A percentile compares a stretch with the other conserved stretches of the same genome.
Evolutionary conservation across 2,797 vertebrate genomes (phyloP).

Genomic region (Oophaga sylvatica): DNA sequence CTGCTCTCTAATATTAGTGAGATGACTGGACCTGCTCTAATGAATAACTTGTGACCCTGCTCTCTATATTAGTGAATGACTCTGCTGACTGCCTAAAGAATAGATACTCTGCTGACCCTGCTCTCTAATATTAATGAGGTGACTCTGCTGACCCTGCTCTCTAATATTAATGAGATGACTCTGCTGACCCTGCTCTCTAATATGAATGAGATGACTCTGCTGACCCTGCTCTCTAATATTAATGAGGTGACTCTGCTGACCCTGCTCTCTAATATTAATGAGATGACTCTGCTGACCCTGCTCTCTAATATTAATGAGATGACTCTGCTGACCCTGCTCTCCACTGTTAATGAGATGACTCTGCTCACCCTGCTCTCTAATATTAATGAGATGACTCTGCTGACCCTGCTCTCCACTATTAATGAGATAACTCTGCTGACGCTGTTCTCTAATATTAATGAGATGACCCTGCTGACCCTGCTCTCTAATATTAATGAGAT

Average conservation of each 20-base stretch:
- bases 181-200: not conserved
- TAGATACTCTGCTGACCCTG: not conserved
- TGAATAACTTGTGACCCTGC: no score
- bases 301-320: not conserved
- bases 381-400: not conserved
- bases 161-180: not conserved
- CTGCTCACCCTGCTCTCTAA: not conserved
- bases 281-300: not conserved
- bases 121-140: not conserved
- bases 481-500: not conserved
- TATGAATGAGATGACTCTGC: not conserved
- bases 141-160: not conserved
- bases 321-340: not conserved
- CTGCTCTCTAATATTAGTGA: not conserved
- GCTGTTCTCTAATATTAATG: not conserved
- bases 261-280: not conserved
- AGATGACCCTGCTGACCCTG: not conserved
- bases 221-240: not conserved
- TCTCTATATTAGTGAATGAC: not conserved
- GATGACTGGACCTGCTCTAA: not conserved
- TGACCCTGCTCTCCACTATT: not conserved
- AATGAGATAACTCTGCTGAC: not conserved
- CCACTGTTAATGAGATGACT: not conserved
- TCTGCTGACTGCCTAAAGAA: not conserved
- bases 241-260: not conserved